A percentile compares a stretch with the other conserved stretches of the same genome.
Conservation (phyloP, 53 echinoderm and acorn worm genomes). For the Holothuria leucospilota region DNA sequence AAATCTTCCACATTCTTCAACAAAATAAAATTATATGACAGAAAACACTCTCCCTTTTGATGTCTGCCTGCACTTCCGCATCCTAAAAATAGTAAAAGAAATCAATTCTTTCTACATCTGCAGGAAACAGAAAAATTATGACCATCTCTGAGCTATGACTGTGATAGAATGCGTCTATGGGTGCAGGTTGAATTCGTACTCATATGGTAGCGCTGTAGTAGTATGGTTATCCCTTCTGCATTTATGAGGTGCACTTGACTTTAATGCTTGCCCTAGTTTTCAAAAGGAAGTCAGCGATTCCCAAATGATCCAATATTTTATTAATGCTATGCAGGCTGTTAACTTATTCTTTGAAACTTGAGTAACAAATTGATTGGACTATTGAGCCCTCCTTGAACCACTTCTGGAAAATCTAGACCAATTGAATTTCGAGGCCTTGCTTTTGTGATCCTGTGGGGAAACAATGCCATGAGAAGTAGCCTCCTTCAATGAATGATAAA, state of each 20-base stretch:
- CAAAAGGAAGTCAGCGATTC: conserved; percentile 35
- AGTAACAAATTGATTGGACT: conserved; percentile 50
- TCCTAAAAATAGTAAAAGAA: too few relatives aligned
- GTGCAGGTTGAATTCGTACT: too few relatives aligned
- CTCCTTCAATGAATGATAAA: conserved; percentile 7
- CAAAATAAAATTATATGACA: too few relatives aligned
- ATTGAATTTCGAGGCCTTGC: conserved; percentile 25
- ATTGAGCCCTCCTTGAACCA: conserved; percentile 50
- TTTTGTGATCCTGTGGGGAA: conserved; percentile 41
- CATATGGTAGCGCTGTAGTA: not conserved
- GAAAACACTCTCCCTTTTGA: too few relatives aligned
- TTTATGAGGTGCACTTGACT: conserved; percentile 32
- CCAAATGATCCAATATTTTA: conserved; percentile 20
- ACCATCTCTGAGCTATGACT: too few relatives aligned
- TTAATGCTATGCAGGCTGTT: conserved; percentile 31
- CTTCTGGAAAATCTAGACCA: conserved; percentile 37
- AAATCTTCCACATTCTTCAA: too few relatives aligned
- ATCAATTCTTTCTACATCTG: too few relatives aligned
- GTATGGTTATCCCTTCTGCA: not conserved
- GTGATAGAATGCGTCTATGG: too few relatives aligned
- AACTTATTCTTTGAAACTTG: conserved; percentile 7
- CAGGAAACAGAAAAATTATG: too few relatives aligned
- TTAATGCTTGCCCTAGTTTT: conserved; percentile 44
- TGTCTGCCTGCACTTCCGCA: too few relatives aligned
- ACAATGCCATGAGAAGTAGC: conserved; percentile 17